These are phyloP conservation scores for Microctenopoma stevenorrisi DNA, from an alignment of 2,797 vertebrate species.

Conservation along the genomic window DNA sequence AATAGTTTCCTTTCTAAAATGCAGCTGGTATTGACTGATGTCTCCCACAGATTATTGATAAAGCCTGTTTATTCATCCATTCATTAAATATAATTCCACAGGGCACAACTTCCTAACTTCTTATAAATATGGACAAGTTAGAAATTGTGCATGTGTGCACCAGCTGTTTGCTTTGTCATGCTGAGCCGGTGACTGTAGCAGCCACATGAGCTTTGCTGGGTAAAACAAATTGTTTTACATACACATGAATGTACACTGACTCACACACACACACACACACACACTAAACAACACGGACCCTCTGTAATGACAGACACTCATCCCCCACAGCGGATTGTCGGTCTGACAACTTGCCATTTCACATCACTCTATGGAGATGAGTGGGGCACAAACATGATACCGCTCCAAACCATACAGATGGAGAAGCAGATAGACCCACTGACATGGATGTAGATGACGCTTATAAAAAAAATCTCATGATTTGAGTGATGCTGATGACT, in stretches of 20 bases:
- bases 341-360: constrained; percentile 75
- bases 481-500: constrained; percentile 70
- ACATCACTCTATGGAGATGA: constrained; percentile 69
- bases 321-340: constrained; percentile 66
- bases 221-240: constrained; percentile 26
- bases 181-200: constrained; percentile 43
- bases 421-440: constrained; percentile 57
- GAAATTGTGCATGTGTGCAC: constrained; percentile 4
- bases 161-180: constrained; percentile 47
- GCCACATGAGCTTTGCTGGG: constrained; percentile 37
- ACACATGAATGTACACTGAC: constrained; percentile 28
- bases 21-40: not conserved
- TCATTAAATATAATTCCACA: not conserved
- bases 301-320: constrained; percentile 60
- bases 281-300: constrained; percentile 35
- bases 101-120: no score
- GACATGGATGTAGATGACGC: constrained; percentile 65
- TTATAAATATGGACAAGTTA: constrained; percentile 16
- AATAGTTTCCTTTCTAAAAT: no score
- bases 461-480: constrained; percentile 51
- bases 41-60: not conserved
- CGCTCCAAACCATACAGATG: constrained; percentile 74
- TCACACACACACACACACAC: constrained; percentile 23
- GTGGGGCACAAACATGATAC: constrained; percentile 70
- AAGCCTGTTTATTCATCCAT: not conserved